phyloP scores from a whole-genome alignment of 2,113 vertebrate species.

The Pteropus alecto region DNA sequence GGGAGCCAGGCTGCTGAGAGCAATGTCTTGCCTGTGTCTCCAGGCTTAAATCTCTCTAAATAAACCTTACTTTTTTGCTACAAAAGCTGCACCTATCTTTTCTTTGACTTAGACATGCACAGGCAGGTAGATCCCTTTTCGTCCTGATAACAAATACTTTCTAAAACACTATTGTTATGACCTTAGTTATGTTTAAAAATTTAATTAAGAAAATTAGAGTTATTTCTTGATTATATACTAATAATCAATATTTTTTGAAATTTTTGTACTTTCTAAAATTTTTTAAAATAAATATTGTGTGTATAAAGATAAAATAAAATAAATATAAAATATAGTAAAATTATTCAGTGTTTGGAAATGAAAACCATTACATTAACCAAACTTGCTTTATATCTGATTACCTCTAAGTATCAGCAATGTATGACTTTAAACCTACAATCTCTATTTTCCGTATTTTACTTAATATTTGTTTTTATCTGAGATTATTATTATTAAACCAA shows the following conservation, averaged over 20 bases:
- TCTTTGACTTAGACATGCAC: no score
- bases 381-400: slow-evolving; percentile 35
- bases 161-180: background rate
- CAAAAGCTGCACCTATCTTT: no score
- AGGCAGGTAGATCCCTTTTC: no score
- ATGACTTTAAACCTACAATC: background rate
- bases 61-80: no score
- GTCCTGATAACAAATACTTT: background rate
- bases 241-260: background rate
- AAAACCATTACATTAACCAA: background rate
- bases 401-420: slow-evolving; percentile 51
- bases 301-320: background rate
- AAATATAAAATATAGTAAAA: background rate
- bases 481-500: background rate
- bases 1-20: no score
- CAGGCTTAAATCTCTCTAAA: no score
- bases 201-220: background rate
- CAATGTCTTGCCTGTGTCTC: no score
- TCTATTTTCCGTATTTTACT: background rate
- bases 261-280: background rate
- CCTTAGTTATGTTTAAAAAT: slow-evolving; percentile 21
- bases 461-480: background rate
- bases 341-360: background rate
- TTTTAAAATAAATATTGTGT: background rate
- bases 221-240: background rate